Evolutionary conservation across 2,888 invertebrate genomes (phyloP).

Genomic region (Liopterus haemorrhoidalis): DNA sequence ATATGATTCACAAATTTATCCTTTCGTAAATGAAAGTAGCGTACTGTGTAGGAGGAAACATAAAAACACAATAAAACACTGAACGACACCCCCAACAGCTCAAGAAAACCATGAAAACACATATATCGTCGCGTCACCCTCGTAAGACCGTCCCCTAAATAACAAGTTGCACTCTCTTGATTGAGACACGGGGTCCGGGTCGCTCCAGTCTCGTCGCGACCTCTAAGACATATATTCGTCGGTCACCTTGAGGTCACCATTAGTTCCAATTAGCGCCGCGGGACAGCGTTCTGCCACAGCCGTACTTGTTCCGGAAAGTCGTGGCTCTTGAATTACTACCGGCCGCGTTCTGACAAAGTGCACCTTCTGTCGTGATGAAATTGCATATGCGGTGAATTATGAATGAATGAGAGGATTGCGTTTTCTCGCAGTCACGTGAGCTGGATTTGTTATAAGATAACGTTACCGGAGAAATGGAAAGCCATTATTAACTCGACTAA

Average conservation of each 20-base stretch:
- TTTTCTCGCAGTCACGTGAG: no score
- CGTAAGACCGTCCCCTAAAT: background rate
- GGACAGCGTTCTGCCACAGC: conserved; percentile 36
- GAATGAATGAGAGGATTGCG: background rate
- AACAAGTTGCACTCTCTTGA: conserved; percentile 9
- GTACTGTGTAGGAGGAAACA: background rate
- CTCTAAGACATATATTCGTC: conserved; percentile 6
- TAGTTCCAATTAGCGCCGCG: conserved; percentile 42
- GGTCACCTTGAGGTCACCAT: conserved; percentile 41
- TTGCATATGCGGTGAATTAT: conserved; percentile 2
- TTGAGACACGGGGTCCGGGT: conserved; percentile 3
- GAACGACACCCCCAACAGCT: conserved; percentile 12
- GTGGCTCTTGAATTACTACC: background rate
- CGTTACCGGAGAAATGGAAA: no score
- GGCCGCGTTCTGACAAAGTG: background rate
- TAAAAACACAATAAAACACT: background rate
- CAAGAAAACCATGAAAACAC: conserved; percentile 10
- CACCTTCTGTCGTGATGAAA: conserved; percentile 1
- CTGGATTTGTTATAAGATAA: no score
- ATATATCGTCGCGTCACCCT: conserved; percentile 10
- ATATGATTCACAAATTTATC: background rate
- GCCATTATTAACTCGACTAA: no score
- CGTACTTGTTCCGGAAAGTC: background rate
- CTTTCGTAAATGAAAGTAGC: background rate
- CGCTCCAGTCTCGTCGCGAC: background rate